Evolutionary conservation across 1,140 invertebrate species (phyloP).

Genomic region (Drosophila sp.): DNA sequence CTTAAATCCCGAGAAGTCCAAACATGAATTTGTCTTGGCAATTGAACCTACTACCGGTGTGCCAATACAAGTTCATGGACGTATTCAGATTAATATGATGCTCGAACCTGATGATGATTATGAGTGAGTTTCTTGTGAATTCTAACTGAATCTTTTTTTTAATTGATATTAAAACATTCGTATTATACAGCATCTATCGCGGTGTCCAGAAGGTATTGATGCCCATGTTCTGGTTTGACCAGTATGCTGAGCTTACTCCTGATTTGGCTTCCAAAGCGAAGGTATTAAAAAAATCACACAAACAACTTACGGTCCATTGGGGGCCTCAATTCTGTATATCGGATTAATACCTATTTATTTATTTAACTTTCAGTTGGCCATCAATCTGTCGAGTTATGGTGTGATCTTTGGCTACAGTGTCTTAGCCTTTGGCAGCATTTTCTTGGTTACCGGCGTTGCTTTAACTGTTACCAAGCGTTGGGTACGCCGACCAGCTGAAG

Average conservation of each 20-base stretch:
- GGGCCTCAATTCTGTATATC: background rate
- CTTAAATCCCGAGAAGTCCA: conserved; percentile 87
- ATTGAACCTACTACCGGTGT: conserved; percentile 90
- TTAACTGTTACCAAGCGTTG: conserved; percentile 83
- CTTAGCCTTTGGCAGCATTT: conserved; percentile 83
- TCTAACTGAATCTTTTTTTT: background rate
- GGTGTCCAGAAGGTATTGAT: conserved; percentile 84
- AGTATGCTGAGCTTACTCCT: conserved; percentile 86
- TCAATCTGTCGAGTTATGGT: conserved; percentile 84
- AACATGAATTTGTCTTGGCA: conserved; percentile 88
- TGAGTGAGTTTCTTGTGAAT: conserved; percentile 83
- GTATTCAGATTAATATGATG: conserved; percentile 90
- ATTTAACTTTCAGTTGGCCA: conserved; percentile 63
- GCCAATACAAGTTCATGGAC: conserved; percentile 87
- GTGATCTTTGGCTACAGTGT: conserved; percentile 84
- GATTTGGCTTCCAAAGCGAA: conserved; percentile 85
- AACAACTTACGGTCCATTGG: too few species aligned
- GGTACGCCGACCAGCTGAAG: conserved; percentile 73
- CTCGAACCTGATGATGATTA: conserved; percentile 85
- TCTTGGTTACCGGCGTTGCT: conserved; percentile 83
- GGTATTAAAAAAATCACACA: conserved; percentile 49
- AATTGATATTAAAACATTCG: background rate
- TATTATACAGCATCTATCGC: conserved; percentile 84
- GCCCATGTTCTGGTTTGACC: conserved; percentile 90
- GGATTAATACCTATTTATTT: background rate